Evolutionary conservation across 1,140 invertebrate genomes (phyloP).

Genomic region (Augochlora pura): DNA sequence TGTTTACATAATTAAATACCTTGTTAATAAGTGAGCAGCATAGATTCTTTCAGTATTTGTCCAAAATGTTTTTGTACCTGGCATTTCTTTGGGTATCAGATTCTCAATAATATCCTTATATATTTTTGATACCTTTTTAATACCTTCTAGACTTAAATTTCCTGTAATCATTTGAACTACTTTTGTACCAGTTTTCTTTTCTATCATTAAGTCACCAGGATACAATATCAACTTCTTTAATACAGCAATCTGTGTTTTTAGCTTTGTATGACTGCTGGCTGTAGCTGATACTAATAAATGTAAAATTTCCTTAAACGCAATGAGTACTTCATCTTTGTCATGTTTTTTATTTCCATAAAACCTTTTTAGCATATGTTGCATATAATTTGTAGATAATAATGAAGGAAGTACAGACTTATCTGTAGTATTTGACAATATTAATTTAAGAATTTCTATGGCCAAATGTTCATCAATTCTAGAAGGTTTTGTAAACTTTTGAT

Average conservation of each 20-base stretch:
- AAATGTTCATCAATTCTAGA: constrained; percentile 83
- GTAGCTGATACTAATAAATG: constrained; percentile 79
- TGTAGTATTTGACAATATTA: constrained; percentile 79
- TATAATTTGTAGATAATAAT: constrained; percentile 81
- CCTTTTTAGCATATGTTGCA: constrained; percentile 81
- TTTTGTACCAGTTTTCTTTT: constrained; percentile 85
- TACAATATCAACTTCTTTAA: constrained; percentile 84
- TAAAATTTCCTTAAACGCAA: constrained; percentile 80
- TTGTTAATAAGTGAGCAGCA: constrained; percentile 83
- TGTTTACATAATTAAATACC: constrained; percentile 54
- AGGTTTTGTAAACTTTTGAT: constrained; percentile 81
- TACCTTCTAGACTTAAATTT: constrained; percentile 82
- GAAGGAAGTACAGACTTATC: constrained; percentile 79
- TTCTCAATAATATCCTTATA: constrained; percentile 82
- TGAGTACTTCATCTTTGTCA: constrained; percentile 76
- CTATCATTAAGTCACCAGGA: constrained; percentile 86
- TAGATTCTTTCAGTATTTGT: constrained; percentile 85
- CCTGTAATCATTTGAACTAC: constrained; percentile 83
- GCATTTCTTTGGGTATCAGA: constrained; percentile 76
- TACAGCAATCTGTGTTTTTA: constrained; percentile 80
- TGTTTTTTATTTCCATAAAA: constrained; percentile 79
- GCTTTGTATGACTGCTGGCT: constrained; percentile 77
- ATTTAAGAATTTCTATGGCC: constrained; percentile 79
- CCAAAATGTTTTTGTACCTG: constrained; percentile 81
- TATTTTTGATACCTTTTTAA: constrained; percentile 83